Conservation (phyloP, 2,797 vertebrate species). For the Lepidocolaptes lacrymiger region DNA sequence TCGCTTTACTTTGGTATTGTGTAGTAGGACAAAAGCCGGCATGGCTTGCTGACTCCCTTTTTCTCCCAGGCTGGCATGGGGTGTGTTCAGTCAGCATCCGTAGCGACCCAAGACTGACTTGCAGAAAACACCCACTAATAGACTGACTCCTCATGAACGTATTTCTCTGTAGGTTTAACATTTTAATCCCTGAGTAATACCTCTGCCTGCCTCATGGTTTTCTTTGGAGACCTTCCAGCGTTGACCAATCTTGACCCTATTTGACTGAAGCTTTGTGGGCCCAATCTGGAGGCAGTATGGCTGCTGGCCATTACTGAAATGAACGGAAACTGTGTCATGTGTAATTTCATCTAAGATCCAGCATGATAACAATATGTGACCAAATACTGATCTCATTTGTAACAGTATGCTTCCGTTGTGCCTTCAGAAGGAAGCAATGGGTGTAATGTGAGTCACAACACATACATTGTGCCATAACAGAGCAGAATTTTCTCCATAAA, state of each 20-base stretch:
- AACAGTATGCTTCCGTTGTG: background rate
- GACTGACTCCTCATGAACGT: background rate
- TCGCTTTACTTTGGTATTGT: accelerated
- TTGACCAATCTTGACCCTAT: background rate
- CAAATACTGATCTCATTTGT: conserved; percentile 14
- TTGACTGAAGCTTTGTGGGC: background rate
- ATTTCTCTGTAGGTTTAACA: conserved; percentile 17
- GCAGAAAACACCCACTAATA: background rate
- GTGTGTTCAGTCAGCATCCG: background rate
- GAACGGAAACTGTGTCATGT: background rate
- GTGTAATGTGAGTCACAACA: background rate
- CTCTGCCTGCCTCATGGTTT: background rate
- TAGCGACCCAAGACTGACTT: background rate
- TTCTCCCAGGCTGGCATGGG: background rate
- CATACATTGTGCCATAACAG: background rate
- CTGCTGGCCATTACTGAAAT: background rate
- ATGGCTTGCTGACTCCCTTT: background rate
- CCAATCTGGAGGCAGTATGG: background rate
- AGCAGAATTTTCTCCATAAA: conserved; percentile 2
- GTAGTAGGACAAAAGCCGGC: background rate
- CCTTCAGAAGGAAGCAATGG: conserved; percentile 8
- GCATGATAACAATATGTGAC: background rate
- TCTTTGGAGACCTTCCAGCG: background rate
- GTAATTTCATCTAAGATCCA: background rate
- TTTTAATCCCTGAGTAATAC: conserved; percentile 1